A percentile compares a stretch with the other conserved stretches of the same genome.
These are phyloP conservation scores for Eriosoma lanigerum DNA, from an alignment of 1,140 invertebrate genomes.

Conservation along the genomic window DNA sequence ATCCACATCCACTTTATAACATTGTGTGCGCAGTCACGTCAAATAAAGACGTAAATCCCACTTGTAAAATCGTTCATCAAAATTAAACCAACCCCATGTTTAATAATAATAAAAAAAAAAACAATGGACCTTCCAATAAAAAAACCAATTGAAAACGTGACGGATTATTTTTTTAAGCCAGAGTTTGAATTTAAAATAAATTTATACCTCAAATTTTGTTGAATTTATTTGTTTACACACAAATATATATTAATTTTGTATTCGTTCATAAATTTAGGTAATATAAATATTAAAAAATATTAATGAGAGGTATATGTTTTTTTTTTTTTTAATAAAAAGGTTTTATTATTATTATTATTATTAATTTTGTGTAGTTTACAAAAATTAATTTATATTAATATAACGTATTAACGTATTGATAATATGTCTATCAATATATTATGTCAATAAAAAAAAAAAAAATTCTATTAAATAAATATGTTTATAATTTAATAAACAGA, in stretches of 20 bases:
- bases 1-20: conserved; percentile 43
- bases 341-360: background rate
- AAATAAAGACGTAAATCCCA: conserved; percentile 50
- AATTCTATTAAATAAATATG: no score
- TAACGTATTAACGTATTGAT: no score
- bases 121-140: conserved; percentile 26
- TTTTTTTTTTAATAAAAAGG: background rate
- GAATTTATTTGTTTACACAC: background rate
- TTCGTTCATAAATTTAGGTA: no score
- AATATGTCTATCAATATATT: no score
- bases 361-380: no score
- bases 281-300: no score
- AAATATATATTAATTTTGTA: no score
- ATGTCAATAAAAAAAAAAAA: background rate
- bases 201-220: background rate
- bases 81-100: conserved; percentile 32
- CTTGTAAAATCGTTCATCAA: conserved; percentile 50
- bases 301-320: no score
- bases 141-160: conserved; percentile 4
- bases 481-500: no score
- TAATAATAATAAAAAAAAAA: conserved; percentile 7
- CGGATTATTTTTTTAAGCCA: conserved; percentile 12
- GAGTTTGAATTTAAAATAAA: background rate
- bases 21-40: conserved; percentile 47
- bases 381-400: no score